A percentile compares a stretch with the other conserved stretches of the same genome.
Conservation (phyloP, 2,888 invertebrate genomes). For the Pollenia amentaria region DNA sequence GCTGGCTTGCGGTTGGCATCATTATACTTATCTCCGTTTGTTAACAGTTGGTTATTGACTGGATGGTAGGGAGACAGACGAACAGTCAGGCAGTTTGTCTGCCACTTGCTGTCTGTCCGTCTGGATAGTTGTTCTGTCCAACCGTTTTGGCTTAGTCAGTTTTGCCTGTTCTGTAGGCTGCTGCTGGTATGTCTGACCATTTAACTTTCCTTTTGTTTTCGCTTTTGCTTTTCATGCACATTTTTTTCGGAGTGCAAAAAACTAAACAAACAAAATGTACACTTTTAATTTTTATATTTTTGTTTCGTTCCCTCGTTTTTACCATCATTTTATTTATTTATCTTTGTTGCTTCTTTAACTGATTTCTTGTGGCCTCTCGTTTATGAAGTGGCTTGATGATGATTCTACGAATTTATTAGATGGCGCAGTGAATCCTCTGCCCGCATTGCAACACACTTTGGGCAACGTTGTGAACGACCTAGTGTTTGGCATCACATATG, state of each 20-base stretch:
- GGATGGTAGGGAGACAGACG: conserved; percentile 14
- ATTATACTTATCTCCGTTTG: conserved; percentile 39
- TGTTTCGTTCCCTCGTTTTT: conserved; percentile 15
- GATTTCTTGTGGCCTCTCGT: conserved; percentile 47
- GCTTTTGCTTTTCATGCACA: conserved; percentile 67
- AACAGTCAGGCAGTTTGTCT: neutral
- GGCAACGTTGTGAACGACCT: conserved; percentile 92
- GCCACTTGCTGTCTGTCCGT: conserved; percentile 35
- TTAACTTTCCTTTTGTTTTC: conserved; percentile 69
- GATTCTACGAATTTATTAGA: conserved; percentile 80
- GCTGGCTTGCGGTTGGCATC: neutral
- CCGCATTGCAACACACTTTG: conserved; percentile 86
- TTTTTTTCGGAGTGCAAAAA: conserved; percentile 69
- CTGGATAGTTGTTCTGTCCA: conserved; percentile 25
- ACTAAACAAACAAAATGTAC: conserved; percentile 25
- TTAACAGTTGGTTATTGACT: conserved; percentile 40
- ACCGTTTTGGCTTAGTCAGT: neutral
- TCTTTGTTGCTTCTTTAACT: conserved; percentile 20
- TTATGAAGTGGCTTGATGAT: conserved; percentile 74
- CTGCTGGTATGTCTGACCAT: conserved; percentile 36
- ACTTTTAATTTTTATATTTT: conserved; percentile 18
- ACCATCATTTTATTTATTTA: conserved; percentile 27
- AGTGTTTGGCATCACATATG: conserved; percentile 91
- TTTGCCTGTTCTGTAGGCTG: conserved; percentile 34
- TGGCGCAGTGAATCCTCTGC: conserved; percentile 79